Evolutionary conservation across 2,888 invertebrate species (phyloP), one percentile per base, ranked within the genome.

Genomic region (Cremastobaeus sp.): DNA sequence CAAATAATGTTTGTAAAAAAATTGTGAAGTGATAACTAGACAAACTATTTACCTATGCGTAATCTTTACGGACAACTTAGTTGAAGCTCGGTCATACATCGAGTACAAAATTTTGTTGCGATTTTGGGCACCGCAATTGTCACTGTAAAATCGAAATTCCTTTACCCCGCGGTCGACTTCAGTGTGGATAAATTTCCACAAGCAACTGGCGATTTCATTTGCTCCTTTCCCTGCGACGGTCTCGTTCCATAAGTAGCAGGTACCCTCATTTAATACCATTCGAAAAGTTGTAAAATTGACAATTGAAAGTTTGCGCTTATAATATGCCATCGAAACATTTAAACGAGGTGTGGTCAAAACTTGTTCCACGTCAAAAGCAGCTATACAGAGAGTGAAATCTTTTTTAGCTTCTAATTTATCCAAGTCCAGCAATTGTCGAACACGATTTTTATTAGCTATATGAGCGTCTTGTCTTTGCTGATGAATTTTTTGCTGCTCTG

Each of bases 201-300:
- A 3, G n/a, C 34, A 34, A n/a, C 50, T 52, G 14, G 50, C 50
- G 11, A 52, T 21, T 52, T 52, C 50, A 9, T 52, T 52, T 1
- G 17, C 35, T 15, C 50, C 35, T 52, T 17, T 18, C 14, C 32
- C 32, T 21, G 50, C 50, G 2, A 32, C 32, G 0, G 35, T 52
- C 18, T 52, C 50, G 21, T 52, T n/a, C 35, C 50, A 52, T 4
- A 52, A 1, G 21, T 52, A 34, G 15, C 50, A 52, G 4, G 12
- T 2, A 1, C 35, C 50, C 35, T 52, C 35, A 8, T 21, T 20
- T 20, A n/a, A 12, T 6, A 8, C 21, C 35, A 52, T 5, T 3
- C 17, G 12, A 32, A 34, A 52, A 12, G 14, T 21, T 14, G 50
- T 52, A 2, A 52, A 14, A 35, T 52, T 52, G 3, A 17, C 11